phyloP scores from a whole-genome alignment of 2,888 invertebrate genomes.

The Melieria picta region DNA sequence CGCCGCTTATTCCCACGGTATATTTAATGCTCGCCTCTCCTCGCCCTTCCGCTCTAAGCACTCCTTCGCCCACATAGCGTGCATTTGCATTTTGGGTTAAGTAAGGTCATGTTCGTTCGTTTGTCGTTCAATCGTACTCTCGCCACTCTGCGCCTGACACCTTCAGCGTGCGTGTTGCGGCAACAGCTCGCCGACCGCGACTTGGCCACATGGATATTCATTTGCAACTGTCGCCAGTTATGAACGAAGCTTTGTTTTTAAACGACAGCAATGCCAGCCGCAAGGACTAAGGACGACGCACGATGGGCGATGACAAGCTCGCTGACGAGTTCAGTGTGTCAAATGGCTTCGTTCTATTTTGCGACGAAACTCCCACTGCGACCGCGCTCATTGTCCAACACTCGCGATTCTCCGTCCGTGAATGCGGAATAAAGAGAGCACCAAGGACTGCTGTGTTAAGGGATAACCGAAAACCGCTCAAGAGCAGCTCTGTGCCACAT shows the following conservation, averaged over 20 bases:
- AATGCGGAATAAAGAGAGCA: slow-evolving; percentile 14
- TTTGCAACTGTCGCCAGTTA: slow-evolving; percentile 14
- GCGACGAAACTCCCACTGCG: background rate
- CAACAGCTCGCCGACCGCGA: background rate
- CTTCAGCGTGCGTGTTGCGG: background rate
- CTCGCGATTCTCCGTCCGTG: background rate
- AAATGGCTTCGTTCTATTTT: slow-evolving; percentile 30
- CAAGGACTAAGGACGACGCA: background rate
- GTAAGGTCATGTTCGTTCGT: slow-evolving; percentile 31
- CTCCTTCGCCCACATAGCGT: background rate
- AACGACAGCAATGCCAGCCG: background rate
- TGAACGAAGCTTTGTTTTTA: slow-evolving; percentile 13
- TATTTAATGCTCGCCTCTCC: background rate
- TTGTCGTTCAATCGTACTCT: background rate
- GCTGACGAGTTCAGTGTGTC: slow-evolving; percentile 47
- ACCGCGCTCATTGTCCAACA: background rate
- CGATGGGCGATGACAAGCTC: background rate
- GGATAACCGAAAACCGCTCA: background rate
- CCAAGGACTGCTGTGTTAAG: background rate
- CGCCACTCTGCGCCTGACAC: background rate
- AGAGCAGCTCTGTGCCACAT: background rate
- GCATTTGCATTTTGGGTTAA: slow-evolving; percentile 33
- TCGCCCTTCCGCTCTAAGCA: background rate
- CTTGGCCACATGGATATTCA: slow-evolving; percentile 9
- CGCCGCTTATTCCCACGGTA: slow-evolving; percentile 5